These are phyloP conservation scores for Epinotia demarniana DNA, from an alignment of 2,888 invertebrate genomes.

Conservation along the genomic window DNA sequence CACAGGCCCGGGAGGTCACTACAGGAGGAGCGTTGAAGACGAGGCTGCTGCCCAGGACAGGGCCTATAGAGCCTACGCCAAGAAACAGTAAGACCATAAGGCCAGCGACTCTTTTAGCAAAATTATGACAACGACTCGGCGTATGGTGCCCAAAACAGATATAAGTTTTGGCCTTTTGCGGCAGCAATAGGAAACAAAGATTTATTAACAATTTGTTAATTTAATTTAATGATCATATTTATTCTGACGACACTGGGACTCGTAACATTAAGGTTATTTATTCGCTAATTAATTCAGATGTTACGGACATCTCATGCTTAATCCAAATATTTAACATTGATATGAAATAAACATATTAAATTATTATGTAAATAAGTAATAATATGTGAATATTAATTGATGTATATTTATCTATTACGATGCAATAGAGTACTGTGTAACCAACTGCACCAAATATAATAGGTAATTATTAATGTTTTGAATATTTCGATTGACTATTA, in stretches of 20 bases:
- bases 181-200: slow-evolving; percentile 57
- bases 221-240: slow-evolving; percentile 49
- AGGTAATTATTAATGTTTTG: slow-evolving; percentile 53
- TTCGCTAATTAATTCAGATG: slow-evolving; percentile 48
- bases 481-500: slow-evolving; percentile 48
- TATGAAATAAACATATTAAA: slow-evolving; percentile 48
- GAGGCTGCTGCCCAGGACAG: slow-evolving; percentile 87
- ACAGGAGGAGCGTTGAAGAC: slow-evolving; percentile 84
- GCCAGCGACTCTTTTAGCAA: slow-evolving; percentile 76
- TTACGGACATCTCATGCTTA: slow-evolving; percentile 48
- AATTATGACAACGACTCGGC: slow-evolving; percentile 68
- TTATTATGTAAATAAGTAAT: slow-evolving; percentile 58
- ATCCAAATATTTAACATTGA: slow-evolving; percentile 53
- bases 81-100: slow-evolving; percentile 64
- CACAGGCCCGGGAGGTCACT: slow-evolving; percentile 84
- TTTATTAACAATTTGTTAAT: slow-evolving; percentile 52
- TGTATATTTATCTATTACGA: slow-evolving; percentile 49
- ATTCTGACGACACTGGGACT: slow-evolving; percentile 58
- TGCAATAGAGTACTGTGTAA: slow-evolving; percentile 57
- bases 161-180: slow-evolving; percentile 59
- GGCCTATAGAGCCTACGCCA: slow-evolving; percentile 84
- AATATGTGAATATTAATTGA: slow-evolving; percentile 53
- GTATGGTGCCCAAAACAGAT: slow-evolving; percentile 52
- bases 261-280: slow-evolving; percentile 50
- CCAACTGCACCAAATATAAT: slow-evolving; percentile 66